phyloP scores from a whole-genome alignment of 1,140 invertebrate genomes.

The Aphidius ervi region DNA sequence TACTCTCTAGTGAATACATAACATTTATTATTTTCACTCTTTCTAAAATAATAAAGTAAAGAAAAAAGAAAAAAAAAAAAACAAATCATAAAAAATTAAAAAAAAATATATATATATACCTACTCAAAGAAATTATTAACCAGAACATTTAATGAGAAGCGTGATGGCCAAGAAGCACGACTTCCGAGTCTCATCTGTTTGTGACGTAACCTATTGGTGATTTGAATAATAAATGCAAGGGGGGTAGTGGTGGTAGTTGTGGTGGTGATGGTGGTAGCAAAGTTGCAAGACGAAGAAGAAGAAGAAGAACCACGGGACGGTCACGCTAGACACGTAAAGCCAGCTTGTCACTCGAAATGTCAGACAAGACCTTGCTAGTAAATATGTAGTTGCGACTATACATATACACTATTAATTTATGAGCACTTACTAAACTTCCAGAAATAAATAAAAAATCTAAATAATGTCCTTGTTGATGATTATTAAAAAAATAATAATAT shows the following conservation, averaged over 20 bases:
- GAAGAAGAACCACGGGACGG: constrained; percentile 27
- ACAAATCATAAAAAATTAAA: too few species aligned
- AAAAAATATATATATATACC: not conserved
- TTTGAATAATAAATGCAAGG: constrained; percentile 51
- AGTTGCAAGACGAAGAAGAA: too few species aligned
- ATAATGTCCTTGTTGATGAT: too few species aligned
- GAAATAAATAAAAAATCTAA: too few species aligned
- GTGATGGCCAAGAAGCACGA: constrained; percentile 39
- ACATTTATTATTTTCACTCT: too few species aligned
- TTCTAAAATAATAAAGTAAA: too few species aligned
- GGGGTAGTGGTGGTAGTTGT: constrained; percentile 20
- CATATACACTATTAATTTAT: constrained; percentile 2
- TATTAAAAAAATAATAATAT: too few species aligned
- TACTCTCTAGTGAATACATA: too few species aligned
- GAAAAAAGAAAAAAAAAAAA: too few species aligned
- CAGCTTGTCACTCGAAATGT: constrained; percentile 53
- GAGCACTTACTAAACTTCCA: too few species aligned
- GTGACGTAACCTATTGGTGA: constrained; percentile 47
- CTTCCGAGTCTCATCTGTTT: constrained; percentile 40
- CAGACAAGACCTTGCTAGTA: constrained; percentile 34
- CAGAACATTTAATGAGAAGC: constrained; percentile 39
- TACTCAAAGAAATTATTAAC: constrained; percentile 1
- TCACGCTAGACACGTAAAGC: constrained; percentile 48
- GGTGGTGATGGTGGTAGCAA: not conserved
- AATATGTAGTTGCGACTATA: constrained; percentile 30